These are phyloP conservation scores for Pammene fasciana DNA, from an alignment of 2,888 invertebrate genomes.

Conservation along the genomic window DNA sequence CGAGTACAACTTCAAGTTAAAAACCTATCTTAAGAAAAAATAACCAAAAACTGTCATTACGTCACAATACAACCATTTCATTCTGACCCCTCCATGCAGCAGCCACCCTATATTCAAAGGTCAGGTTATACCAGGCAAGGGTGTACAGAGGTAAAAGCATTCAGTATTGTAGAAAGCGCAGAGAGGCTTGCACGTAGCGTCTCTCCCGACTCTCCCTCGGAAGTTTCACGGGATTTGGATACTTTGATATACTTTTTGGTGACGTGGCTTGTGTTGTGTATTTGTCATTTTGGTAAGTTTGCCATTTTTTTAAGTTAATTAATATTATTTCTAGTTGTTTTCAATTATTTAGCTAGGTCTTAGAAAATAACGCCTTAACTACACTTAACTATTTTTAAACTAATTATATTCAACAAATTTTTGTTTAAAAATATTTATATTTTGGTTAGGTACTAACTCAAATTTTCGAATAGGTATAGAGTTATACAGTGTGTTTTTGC, in stretches of 20 bases:
- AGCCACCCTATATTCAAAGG: neutral
- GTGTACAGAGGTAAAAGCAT: neutral
- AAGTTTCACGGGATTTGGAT: slow-evolving; percentile 7
- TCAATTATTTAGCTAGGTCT: too few species aligned
- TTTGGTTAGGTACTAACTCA: too few species aligned
- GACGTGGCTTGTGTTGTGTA: slow-evolving; percentile 6
- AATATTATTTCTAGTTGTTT: too few species aligned
- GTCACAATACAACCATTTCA: neutral
- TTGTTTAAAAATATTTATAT: too few species aligned
- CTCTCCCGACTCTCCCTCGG: neutral
- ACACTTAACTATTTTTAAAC: too few species aligned
- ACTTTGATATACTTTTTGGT: slow-evolving; percentile 1
- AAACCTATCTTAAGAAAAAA: neutral
- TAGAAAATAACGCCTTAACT: too few species aligned
- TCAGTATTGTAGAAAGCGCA: slow-evolving; percentile 5
- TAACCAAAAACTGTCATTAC: slow-evolving; percentile 1
- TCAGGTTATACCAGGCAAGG: neutral
- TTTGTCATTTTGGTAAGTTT: slow-evolving; percentile 9
- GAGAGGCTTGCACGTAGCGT: slow-evolving; percentile 14
- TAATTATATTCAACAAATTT: too few species aligned
- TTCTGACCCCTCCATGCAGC: neutral
- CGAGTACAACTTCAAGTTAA: too few species aligned
- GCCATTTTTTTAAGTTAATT: too few species aligned
- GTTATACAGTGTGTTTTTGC: too few species aligned
- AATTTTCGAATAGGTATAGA: too few species aligned